Conservation (phyloP, 2,113 vertebrate species). For the Actenoides lindsayi region DNA sequence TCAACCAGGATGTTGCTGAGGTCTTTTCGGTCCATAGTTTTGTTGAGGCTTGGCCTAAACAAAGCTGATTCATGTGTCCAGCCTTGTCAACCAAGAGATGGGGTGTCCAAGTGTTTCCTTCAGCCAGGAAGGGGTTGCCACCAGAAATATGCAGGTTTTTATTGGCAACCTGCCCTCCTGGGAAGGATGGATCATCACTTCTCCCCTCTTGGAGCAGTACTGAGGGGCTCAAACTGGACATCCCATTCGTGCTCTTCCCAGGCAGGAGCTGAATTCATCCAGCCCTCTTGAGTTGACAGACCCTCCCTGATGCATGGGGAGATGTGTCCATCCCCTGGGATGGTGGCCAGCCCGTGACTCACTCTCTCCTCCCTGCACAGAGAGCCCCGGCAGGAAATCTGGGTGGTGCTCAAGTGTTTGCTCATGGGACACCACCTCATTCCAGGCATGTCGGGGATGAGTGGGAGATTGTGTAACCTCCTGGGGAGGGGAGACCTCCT, state of each 20-base stretch:
- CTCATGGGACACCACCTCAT: constrained; percentile 64
- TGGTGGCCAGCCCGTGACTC: constrained; percentile 19
- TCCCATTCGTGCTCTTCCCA: rapidly evolving
- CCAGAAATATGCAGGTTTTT: not conserved
- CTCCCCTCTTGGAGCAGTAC: not conserved
- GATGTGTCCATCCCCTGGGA: not conserved
- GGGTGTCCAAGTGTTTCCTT: not conserved
- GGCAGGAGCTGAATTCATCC: not conserved
- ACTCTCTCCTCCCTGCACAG: constrained; percentile 3
- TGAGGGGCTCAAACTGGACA: not conserved
- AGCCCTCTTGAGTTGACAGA: rapidly evolving
- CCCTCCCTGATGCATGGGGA: not conserved
- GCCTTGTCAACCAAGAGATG: not conserved
- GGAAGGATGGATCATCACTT: not conserved
- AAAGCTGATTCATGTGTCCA: not conserved
- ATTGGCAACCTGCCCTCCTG: rapidly evolving
- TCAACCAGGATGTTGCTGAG: not conserved
- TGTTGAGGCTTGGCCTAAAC: not conserved
- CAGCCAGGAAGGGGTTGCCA: not conserved
- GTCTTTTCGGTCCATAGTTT: not conserved
- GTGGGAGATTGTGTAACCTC: constrained; percentile 52
- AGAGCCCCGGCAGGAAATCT: constrained; percentile 34
- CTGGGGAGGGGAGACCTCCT: not conserved
- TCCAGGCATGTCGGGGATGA: constrained; percentile 54
- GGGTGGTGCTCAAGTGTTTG: constrained; percentile 69